phyloP scores from a whole-genome alignment of 1,140 invertebrate species.

The Drosophila repleta region DNA sequence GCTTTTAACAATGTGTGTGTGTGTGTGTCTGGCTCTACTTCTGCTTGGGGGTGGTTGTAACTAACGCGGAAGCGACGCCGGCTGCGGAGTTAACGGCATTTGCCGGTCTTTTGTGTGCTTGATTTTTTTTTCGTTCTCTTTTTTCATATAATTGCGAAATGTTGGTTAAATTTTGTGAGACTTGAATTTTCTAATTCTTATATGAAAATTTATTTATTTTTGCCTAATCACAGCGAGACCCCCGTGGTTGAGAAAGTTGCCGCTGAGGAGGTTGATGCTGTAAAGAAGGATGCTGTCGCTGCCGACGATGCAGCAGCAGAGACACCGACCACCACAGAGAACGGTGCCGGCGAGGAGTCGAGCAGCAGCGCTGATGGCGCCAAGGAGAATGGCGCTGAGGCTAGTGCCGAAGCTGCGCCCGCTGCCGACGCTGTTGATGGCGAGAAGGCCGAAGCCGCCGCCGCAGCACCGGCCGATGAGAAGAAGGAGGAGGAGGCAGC shows the following conservation, averaged over 20 bases:
- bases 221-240: conserved; percentile 63
- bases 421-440: conserved; percentile 47
- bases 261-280: conserved; percentile 78
- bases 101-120: conserved; percentile 28
- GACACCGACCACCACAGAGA: conserved; percentile 67
- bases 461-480: conserved; percentile 37
- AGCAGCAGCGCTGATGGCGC: conserved; percentile 58
- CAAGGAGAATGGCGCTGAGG: conserved; percentile 44
- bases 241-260: conserved; percentile 82
- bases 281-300: conserved; percentile 69
- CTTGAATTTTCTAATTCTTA: neutral
- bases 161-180: neutral
- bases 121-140: conserved; percentile 11
- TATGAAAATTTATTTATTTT: conserved; percentile 1
- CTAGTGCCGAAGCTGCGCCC: conserved; percentile 39
- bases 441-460: conserved; percentile 55
- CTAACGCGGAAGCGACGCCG: conserved; percentile 38
- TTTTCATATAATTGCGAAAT: conserved; percentile 29
- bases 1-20: conserved; percentile 47
- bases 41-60: conserved; percentile 42
- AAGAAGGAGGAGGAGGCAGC: conserved; percentile 40
- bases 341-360: conserved; percentile 64
- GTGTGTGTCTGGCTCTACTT: conserved; percentile 16
- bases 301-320: conserved; percentile 62
- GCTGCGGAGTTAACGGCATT: conserved; percentile 15